Conservation (phyloP, 37 sponge, comb jelly and placozoan species). For the Eunapius fragilis region DNA sequence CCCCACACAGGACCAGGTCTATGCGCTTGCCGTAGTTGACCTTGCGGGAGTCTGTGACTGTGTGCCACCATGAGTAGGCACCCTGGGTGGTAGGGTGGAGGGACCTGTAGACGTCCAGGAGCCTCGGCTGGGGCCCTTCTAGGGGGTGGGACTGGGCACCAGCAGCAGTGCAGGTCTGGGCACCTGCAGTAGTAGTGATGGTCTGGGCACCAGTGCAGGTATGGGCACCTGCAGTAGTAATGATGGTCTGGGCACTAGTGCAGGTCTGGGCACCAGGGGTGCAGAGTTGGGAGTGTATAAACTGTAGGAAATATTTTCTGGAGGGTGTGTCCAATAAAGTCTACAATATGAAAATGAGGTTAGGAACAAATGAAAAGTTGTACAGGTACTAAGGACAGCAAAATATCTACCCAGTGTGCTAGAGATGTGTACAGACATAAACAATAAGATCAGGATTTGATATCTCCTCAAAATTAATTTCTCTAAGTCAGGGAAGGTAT, state of each 20-base stretch:
- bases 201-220: no score
- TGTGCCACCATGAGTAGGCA: slow-evolving; percentile 94
- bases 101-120: slow-evolving; percentile 75
- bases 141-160: not conserved
- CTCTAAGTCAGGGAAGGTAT: no score
- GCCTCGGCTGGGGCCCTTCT: not conserved
- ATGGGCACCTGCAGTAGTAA: not conserved
- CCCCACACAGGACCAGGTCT: slow-evolving; percentile 75
- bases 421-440: no score
- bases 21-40: slow-evolving; percentile 94
- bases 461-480: no score
- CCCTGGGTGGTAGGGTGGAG: slow-evolving; percentile 56
- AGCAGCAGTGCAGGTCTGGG: not conserved
- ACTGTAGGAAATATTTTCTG: not conserved
- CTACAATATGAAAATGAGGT: not conserved
- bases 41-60: slow-evolving; percentile 63
- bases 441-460: no score
- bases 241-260: not conserved
- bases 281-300: not conserved
- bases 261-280: not conserved
- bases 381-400: not conserved
- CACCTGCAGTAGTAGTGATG: not conserved
- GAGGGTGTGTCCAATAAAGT: not conserved
- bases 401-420: no score
- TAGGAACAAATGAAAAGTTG: not conserved